Evolutionary conservation across 2,888 invertebrate genomes (phyloP).

Genomic region (Thymelicus lineola): DNA sequence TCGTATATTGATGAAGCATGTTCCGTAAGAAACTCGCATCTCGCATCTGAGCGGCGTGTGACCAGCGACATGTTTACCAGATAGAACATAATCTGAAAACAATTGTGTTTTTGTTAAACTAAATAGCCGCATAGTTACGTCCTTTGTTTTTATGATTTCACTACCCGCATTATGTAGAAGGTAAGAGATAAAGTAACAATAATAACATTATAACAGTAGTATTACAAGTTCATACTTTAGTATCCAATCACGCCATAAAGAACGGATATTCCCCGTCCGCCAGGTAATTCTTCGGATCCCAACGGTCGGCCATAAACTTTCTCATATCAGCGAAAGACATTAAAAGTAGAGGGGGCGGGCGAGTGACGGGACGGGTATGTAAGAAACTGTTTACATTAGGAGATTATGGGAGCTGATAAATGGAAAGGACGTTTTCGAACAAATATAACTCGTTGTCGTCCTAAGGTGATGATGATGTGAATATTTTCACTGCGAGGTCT

Average conservation of each 20-base stretch:
- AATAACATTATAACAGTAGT: neutral
- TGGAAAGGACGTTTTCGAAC: constrained; percentile 33
- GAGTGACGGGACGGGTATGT: constrained; percentile 14
- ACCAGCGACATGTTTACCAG: constrained; percentile 14
- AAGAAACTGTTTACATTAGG: constrained; percentile 36
- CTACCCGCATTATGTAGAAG: neutral
- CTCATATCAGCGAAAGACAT: constrained; percentile 32
- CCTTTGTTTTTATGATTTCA: constrained; percentile 26
- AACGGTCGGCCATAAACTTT: constrained; percentile 23
- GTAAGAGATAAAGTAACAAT: constrained; percentile 9
- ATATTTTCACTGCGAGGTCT: constrained; percentile 52
- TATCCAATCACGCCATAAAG: constrained; percentile 15
- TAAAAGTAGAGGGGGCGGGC: constrained; percentile 18
- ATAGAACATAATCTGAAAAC: constrained; percentile 22
- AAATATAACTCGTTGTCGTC: constrained; percentile 31
- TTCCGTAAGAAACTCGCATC: constrained; percentile 6
- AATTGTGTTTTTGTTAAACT: constrained; percentile 29
- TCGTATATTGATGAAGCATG: constrained; percentile 24
- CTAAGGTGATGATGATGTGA: constrained; percentile 36
- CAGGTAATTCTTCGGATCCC: constrained; percentile 16
- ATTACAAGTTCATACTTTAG: constrained; percentile 14
- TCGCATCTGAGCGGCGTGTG: constrained; percentile 1
- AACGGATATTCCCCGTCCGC: constrained; percentile 10
- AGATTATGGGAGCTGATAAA: constrained; percentile 36
- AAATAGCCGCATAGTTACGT: constrained; percentile 9